Evolutionary conservation across 1,140 invertebrate species (phyloP).

Genomic region (Papilio aristodemus): DNA sequence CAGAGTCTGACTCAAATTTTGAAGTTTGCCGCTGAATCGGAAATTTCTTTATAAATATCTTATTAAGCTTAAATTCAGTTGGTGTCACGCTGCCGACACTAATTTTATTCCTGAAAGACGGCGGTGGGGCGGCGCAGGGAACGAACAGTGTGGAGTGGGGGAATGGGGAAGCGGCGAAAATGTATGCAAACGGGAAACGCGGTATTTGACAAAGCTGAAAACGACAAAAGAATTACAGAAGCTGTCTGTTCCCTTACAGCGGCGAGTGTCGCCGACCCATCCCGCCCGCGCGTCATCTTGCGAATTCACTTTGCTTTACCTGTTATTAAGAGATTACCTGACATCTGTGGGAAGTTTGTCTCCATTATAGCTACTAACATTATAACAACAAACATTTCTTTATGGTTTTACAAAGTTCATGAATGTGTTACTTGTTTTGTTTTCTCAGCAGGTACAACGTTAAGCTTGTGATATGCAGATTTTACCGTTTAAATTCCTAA

Average conservation of each 20-base stretch:
- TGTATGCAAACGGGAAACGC: conserved; percentile 76
- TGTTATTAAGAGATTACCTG: conserved; percentile 69
- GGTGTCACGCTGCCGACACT: conserved; percentile 78
- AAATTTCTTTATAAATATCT: conserved; percentile 81
- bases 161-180: conserved; percentile 57
- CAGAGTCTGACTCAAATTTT: conserved; percentile 75
- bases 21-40: conserved; percentile 78
- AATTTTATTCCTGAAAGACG: conserved; percentile 77
- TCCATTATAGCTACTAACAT: conserved; percentile 13
- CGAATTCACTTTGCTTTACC: conserved; percentile 70
- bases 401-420: not conserved
- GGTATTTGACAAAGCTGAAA: conserved; percentile 76
- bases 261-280: conserved; percentile 48
- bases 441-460: not conserved
- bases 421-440: not conserved
- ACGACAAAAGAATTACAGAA: conserved; percentile 77
- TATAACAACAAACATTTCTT: not conserved
- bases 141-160: conserved; percentile 21
- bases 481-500: too few species aligned
- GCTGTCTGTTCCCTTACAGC: conserved; percentile 38
- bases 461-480: too few species aligned
- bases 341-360: conserved; percentile 38
- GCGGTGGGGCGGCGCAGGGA: conserved; percentile 47
- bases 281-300: conserved; percentile 43
- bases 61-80: conserved; percentile 79